These are phyloP conservation scores for Nomada fabriciana DNA, from an alignment of 2,888 invertebrate species.

Conservation along the genomic window DNA sequence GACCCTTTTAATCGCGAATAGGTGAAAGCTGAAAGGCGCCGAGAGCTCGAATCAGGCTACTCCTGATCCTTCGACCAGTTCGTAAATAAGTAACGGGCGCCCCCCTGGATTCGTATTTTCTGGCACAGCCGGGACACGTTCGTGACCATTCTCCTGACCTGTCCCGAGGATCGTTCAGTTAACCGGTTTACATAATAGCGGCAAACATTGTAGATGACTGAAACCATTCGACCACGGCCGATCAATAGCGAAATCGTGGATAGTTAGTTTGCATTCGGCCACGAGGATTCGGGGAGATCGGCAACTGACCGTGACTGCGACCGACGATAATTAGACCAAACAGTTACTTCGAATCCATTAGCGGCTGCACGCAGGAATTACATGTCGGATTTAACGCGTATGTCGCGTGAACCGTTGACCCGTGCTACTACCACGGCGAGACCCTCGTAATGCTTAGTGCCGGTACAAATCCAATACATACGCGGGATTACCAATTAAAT, in stretches of 20 bases:
- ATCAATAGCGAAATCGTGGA: slow-evolving; percentile 28
- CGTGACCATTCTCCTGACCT: neutral
- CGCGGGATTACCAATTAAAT: slow-evolving; percentile 29
- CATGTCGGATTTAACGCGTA: slow-evolving; percentile 21
- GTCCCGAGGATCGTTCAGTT: slow-evolving; percentile 1
- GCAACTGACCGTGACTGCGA: slow-evolving; percentile 3
- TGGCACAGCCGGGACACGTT: neutral
- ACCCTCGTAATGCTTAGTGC: slow-evolving; percentile 14
- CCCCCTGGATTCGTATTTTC: slow-evolving; percentile 15
- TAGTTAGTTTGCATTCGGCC: slow-evolving; percentile 6
- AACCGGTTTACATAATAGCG: slow-evolving; percentile 15
- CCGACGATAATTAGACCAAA: slow-evolving; percentile 46
- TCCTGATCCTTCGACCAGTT: neutral
- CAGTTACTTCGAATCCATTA: slow-evolving; percentile 57
- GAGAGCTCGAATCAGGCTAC: neutral
- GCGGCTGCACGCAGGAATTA: slow-evolving; percentile 38
- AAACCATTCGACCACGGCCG: neutral
- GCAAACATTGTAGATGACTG: slow-evolving; percentile 6
- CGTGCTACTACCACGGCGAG: neutral
- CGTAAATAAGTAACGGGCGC: slow-evolving; percentile 5
- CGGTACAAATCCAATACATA: neutral
- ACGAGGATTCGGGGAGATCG: slow-evolving; percentile 18
- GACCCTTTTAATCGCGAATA: slow-evolving; percentile 10
- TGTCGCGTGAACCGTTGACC: slow-evolving; percentile 31
- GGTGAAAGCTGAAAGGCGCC: slow-evolving; percentile 7